Conservation (phyloP, 2,113 vertebrate genomes). For the Orthonyx spaldingii region DNA sequence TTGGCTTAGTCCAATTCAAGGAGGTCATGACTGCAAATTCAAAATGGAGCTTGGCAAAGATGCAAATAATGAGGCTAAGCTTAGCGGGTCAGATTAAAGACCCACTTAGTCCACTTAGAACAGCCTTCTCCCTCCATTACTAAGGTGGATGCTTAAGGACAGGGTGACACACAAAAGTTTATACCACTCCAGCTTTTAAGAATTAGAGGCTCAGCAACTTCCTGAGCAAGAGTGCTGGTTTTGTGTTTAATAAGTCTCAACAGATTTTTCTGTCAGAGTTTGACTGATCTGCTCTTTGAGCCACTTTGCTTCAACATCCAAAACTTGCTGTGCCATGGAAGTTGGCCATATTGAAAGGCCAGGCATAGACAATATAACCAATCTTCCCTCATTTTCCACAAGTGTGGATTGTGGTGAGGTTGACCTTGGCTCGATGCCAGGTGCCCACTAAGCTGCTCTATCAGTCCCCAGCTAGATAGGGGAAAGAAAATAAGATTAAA, state of each 20-base stretch:
- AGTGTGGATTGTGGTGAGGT: background rate
- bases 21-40: background rate
- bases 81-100: background rate
- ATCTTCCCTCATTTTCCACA: background rate
- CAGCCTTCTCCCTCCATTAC: background rate
- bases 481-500: background rate
- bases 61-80: background rate
- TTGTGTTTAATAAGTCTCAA: background rate
- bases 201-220: background rate
- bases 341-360: background rate
- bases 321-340: background rate
- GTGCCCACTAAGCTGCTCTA: background rate
- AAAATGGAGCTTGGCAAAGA: background rate
- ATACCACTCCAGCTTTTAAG: background rate
- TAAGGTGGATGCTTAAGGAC: background rate
- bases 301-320: background rate
- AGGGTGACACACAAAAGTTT: background rate
- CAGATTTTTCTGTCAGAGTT: background rate
- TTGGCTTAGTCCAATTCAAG: background rate
- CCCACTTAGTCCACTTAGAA: background rate
- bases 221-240: background rate
- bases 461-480: background rate
- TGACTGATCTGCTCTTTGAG: background rate
- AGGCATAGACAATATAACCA: background rate
- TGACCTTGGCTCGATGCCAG: background rate